These are phyloP conservation scores for Myripristis murdjan DNA, from an alignment of 2,797 vertebrate genomes.

Conservation along the genomic window DNA sequence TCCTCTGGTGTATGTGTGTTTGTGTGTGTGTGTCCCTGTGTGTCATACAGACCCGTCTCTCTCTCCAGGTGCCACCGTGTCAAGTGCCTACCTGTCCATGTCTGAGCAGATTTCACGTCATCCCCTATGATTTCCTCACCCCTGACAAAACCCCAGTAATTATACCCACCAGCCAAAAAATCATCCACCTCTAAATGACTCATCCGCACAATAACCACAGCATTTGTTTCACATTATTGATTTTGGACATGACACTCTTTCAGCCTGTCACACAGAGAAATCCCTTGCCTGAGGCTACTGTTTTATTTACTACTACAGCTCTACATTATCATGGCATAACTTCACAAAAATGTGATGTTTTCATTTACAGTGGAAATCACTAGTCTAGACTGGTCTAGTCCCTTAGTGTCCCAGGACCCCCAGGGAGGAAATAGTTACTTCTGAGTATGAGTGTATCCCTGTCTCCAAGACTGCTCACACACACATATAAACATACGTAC, in stretches of 20 bases:
- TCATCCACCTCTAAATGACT: constrained; percentile 46
- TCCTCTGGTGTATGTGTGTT: constrained; percentile 3
- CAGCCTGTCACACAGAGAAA: constrained; percentile 14
- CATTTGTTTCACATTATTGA: constrained; percentile 25
- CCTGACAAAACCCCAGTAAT: constrained; percentile 17
- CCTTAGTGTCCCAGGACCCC: constrained; percentile 59
- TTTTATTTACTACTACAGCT: constrained; percentile 11
- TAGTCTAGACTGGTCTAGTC: constrained; percentile 72
- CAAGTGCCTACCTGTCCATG: constrained; percentile 61
- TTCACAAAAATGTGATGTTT: constrained; percentile 48
- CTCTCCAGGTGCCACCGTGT: constrained; percentile 56
- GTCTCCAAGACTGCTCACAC: constrained; percentile 33
- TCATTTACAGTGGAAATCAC: constrained; percentile 68
- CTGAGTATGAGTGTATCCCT: constrained; percentile 55
- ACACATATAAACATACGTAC: constrained; percentile 46
- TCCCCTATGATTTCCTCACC: constrained; percentile 58
- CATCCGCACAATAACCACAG: constrained; percentile 33
- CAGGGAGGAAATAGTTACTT: constrained; percentile 76
- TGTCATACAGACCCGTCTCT: constrained; percentile 46
- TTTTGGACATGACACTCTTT: constrained; percentile 9
- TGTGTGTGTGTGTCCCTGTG: constrained; percentile 13
- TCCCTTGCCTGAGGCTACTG: constrained; percentile 1
- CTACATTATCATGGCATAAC: constrained; percentile 10
- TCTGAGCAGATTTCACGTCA: constrained; percentile 46
- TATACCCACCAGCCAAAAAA: constrained; percentile 17